Evolutionary conservation across 2,797 vertebrate species (phyloP), one percentile per base, ranked within the genome.

Genomic region (Sebastes matsubarae): DNA sequence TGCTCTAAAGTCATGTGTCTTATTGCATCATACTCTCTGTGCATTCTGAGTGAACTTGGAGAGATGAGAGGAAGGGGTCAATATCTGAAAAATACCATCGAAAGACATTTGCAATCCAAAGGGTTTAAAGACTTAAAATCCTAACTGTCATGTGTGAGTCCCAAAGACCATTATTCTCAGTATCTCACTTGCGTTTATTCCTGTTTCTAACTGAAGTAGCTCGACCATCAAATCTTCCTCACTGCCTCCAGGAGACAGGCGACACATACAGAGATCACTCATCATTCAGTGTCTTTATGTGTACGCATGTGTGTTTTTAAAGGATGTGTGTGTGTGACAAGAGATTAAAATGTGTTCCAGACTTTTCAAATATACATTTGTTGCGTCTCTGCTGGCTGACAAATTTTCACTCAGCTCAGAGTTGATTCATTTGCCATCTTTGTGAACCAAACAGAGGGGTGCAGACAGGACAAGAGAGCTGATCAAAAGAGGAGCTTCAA

Each of bases 401-500:
- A 88, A 80, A 91, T 87, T 86, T 59, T 77, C 83, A 64, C 78
- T 89, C 72, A 42, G 76, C 81, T 75, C 72, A 18, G 82, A 92
- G 78, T 81, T 82, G 65, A 86, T 90, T 90, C 87, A 88, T 89
- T 88, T 85, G 77, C 74, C 29, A 29, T 87, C 93, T 86, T 72
- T 73, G 89, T 78, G 86, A 81, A 79, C 71, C 90, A 90, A 91
- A 93, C 87, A 86, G 88, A 87, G 85, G 77, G 72, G 67, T 77
- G 88, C 85, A 67, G 81, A 87, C 79, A 38, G 74, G 87, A 90
- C 86, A 68, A 91, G 88, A 89, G 84, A 67, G 65, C 88, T 93
- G 93, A 95, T 96, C 93, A 95, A 96, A 96, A 96, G 93, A 92
- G 75, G 79, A 93, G 85, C 94, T 95, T 96, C 93, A 95, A 96